A percentile compares a stretch with the other conserved stretches of the same genome.
phyloP scores from a whole-genome alignment of 2,888 invertebrate species.

The Nymphalis c-album region DNA sequence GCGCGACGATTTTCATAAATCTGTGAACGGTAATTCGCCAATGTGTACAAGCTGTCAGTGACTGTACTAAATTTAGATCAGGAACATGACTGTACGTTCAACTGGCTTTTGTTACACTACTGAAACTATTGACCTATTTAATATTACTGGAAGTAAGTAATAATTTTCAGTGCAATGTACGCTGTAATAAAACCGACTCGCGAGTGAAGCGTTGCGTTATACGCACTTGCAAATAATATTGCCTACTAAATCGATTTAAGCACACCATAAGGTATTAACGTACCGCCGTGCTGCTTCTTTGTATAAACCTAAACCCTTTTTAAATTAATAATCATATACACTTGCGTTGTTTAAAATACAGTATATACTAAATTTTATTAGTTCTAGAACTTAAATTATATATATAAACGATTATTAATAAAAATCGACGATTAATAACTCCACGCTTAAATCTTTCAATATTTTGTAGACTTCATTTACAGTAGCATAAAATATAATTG shows the following conservation, averaged over 20 bases:
- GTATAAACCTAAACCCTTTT: neutral
- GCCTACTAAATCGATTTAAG: slow-evolving; percentile 16
- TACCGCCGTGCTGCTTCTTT: slow-evolving; percentile 6
- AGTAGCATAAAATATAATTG: too few species aligned
- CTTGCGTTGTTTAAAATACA: too few species aligned
- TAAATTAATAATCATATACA: too few species aligned
- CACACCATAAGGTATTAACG: slow-evolving; percentile 9
- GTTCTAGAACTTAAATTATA: too few species aligned
- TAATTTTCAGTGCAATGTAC: slow-evolving; percentile 78
- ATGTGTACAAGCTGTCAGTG: slow-evolving; percentile 35
- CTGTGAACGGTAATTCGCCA: slow-evolving; percentile 7
- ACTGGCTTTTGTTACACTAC: slow-evolving; percentile 78
- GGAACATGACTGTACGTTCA: slow-evolving; percentile 67
- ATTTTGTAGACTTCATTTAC: too few species aligned
- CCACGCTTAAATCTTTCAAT: too few species aligned
- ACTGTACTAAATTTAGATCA: slow-evolving; percentile 64
- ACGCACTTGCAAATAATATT: slow-evolving; percentile 16
- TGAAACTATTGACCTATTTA: slow-evolving; percentile 82
- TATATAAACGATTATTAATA: too few species aligned
- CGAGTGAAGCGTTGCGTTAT: slow-evolving; percentile 46
- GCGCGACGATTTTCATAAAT: neutral
- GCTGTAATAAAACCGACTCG: slow-evolving; percentile 67
- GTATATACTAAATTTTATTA: too few species aligned
- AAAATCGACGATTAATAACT: too few species aligned
- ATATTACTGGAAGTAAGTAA: slow-evolving; percentile 79